Evolutionary conservation across 2,888 invertebrate genomes (phyloP).

Genomic region (Celastrina argiolus): DNA sequence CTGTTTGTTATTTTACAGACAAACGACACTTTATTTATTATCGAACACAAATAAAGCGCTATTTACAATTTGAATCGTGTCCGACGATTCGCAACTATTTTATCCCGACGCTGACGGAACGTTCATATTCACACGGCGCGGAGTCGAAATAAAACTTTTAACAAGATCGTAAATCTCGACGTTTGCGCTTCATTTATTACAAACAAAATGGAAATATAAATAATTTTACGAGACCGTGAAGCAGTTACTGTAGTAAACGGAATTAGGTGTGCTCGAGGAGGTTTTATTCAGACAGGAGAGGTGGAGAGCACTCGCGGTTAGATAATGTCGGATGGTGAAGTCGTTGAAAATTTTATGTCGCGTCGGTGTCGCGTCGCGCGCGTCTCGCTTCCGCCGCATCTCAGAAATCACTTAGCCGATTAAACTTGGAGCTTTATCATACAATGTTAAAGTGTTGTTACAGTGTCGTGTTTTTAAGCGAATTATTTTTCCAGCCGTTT

Average conservation of each 20-base stretch:
- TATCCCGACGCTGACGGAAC: slow-evolving; percentile 10
- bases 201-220: slow-evolving; percentile 22
- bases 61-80: slow-evolving; percentile 10
- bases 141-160: slow-evolving; percentile 14
- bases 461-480: background rate
- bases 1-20: background rate
- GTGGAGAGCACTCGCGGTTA: slow-evolving; percentile 62
- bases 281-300: slow-evolving; percentile 68
- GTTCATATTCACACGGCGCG: slow-evolving; percentile 2
- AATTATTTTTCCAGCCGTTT: background rate
- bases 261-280: slow-evolving; percentile 54
- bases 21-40: slow-evolving; percentile 7
- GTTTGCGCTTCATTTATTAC: slow-evolving; percentile 14
- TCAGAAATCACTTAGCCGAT: slow-evolving; percentile 19
- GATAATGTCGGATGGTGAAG: slow-evolving; percentile 68
- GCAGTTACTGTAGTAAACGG: slow-evolving; percentile 29
- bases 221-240: slow-evolving; percentile 21
- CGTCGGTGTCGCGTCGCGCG: slow-evolving; percentile 55
- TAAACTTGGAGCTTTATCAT: background rate
- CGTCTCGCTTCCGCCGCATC: slow-evolving; percentile 44
- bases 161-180: slow-evolving; percentile 18
- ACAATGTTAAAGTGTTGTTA: background rate
- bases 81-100: slow-evolving; percentile 10
- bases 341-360: slow-evolving; percentile 75
- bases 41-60: background rate